Evolutionary conservation across 2,113 vertebrate species (phyloP), one percentile per base, ranked within the genome.

Genomic region (Phrynosoma blainvillii): DNA sequence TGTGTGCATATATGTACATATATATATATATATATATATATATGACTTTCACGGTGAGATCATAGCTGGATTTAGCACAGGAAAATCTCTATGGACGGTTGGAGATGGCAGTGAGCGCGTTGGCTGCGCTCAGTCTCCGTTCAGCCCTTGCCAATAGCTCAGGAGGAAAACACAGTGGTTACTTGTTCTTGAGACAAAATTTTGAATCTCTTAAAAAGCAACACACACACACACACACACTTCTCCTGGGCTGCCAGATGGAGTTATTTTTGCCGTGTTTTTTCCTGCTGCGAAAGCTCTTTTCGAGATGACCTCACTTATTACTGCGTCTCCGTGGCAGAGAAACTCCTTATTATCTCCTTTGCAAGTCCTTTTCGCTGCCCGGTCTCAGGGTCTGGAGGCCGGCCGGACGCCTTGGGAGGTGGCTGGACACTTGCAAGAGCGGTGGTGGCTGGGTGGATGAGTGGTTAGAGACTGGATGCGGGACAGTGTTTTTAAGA

Each of bases 31-130:
- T 62, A 62, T 62, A 62, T 66, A 21, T 66, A 9, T 70, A 62
- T 4, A 7, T 90, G 90, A 65, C 84, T 92, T 79, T 92, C 78
- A n/a, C 36, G 81, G 27, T 95, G 93, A 95, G 93, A 66, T 95
- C 94, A 94, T 84, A 89, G 91, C 91, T 94, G 93, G 90, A 94
- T 88, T 88, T 86, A 85, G 86, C 86, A 92, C 8, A 93, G 95
- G 91, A 92, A 92, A 93, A 89, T 89, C 88, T 90, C 94, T 1
- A 2, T 42, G 0, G 47, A 78, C 80, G 85, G 92, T 85, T 66
- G 76, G 84, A 83, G 86, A 68, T 90, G 92, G 91, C 94, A 94
- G 90, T 84, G 85, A 94, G 92, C 82, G 84, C 47, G 23, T 40
- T 75, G 88, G 87, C 82, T 0, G 68, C 25, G n/a, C 78, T 88